A percentile compares a stretch with the other conserved stretches of the same genome.
phyloP scores from a whole-genome alignment of 2,113 vertebrate species.

The Illadopsis cleaveri region DNA sequence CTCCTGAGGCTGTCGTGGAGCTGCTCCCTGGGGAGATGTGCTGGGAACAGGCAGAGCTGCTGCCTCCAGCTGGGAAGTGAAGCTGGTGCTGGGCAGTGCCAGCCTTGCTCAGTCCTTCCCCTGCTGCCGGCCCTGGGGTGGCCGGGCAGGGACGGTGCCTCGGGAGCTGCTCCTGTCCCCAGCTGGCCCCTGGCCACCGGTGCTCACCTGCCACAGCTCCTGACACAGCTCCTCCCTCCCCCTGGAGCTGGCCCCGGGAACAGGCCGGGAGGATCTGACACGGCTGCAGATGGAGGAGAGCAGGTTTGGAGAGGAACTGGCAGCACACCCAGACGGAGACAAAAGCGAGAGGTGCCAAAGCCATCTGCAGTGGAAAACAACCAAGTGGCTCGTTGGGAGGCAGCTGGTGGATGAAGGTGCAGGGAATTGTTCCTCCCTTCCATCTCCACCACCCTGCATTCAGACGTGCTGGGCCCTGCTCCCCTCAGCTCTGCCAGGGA shows the following conservation, averaged over 20 bases:
- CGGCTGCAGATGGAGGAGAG: conserved; percentile 19
- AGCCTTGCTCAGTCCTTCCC: accelerated
- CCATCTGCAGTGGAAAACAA: conserved; percentile 52
- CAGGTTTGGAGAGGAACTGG: not conserved
- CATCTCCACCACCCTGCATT: not conserved
- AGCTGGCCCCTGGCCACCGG: not conserved
- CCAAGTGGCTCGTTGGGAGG: not conserved
- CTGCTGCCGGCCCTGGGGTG: not conserved
- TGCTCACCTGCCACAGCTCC: not conserved
- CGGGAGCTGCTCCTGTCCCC: not conserved
- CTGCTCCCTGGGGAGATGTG: not conserved
- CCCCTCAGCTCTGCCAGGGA: not conserved
- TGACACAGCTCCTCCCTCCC: not conserved
- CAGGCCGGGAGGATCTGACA: not conserved
- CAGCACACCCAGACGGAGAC: conserved; percentile 7
- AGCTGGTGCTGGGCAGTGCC: not conserved
- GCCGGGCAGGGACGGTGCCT: not conserved
- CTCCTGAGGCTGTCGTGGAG: accelerated
- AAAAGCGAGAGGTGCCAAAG: conserved; percentile 21
- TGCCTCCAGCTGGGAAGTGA: accelerated
- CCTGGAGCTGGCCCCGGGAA: not conserved
- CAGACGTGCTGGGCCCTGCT: not conserved
- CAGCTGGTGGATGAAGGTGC: not conserved
- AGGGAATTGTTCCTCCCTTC: not conserved
- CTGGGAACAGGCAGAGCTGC: not conserved